A percentile compares a stretch with the other conserved stretches of the same genome.
These are phyloP conservation scores for Eumacrocentrus americanus DNA, from an alignment of 2,888 invertebrate species.

Conservation along the genomic window DNA sequence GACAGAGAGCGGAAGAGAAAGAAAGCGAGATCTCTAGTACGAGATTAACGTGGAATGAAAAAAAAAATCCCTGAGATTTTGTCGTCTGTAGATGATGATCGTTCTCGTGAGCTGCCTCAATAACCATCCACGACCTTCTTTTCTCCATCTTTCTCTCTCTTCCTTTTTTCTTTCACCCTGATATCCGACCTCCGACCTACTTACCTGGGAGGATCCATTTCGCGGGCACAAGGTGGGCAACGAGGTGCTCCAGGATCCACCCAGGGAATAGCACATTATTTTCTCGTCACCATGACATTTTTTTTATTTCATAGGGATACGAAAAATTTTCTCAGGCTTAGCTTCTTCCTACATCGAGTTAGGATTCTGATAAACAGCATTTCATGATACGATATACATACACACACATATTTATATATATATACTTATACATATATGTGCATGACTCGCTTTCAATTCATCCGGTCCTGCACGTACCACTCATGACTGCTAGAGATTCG, in stretches of 20 bases:
- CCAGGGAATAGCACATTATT: not conserved
- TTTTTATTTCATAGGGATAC: not conserved
- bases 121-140: not conserved
- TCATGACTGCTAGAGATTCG: not conserved
- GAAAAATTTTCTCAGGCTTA: not conserved
- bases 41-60: not conserved
- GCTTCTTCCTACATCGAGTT: too few relatives aligned
- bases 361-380: too few relatives aligned
- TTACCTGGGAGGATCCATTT: constrained; percentile 36
- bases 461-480: not conserved
- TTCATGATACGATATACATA: too few relatives aligned
- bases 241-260: not conserved
- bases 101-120: not conserved
- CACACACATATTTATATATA: too few relatives aligned
- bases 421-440: too few relatives aligned
- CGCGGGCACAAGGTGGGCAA: not conserved
- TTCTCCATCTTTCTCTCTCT: constrained; percentile 1
- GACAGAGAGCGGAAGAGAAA: not conserved
- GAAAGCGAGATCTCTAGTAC: not conserved
- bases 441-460: not conserved
- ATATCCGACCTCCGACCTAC: constrained; percentile 35
- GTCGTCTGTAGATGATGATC: not conserved
- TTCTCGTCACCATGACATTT: not conserved
- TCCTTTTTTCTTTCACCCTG: constrained; percentile 17
- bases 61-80: constrained; percentile 4